Evolutionary conservation across 1,140 invertebrate genomes (phyloP).

Genomic region (Macrostomum lignano): DNA sequence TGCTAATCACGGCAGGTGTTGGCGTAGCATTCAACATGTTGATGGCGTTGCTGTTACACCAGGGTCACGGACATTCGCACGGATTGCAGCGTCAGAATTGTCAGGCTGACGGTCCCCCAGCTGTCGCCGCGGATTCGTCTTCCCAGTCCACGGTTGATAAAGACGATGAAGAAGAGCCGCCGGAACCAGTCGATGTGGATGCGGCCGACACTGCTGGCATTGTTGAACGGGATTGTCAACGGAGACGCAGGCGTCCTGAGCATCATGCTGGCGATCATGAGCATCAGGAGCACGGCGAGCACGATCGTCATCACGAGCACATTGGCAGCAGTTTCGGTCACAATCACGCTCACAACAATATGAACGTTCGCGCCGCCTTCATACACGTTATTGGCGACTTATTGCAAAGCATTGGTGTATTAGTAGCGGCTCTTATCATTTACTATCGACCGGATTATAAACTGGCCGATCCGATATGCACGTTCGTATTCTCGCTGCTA

Average conservation of each 20-base stretch:
- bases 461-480: slow-evolving; percentile 77
- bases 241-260: background rate
- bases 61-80: no score
- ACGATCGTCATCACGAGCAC: no score
- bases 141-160: background rate
- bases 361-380: slow-evolving; percentile 85
- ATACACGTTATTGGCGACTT: slow-evolving; percentile 91
- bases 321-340: no score
- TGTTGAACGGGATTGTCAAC: background rate
- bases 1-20: slow-evolving; percentile 61
- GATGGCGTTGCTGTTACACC: no score
- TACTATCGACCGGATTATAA: slow-evolving; percentile 62
- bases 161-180: no score
- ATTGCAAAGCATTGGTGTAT: slow-evolving; percentile 74
- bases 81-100: no score
- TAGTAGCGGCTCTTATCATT: slow-evolving; percentile 66
- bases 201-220: no score
- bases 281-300: no score
- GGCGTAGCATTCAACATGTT: slow-evolving; percentile 64
- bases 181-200: no score
- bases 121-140: background rate
- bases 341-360: no score
- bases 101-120: no score
- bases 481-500: slow-evolving; percentile 64
- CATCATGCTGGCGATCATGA: slow-evolving; percentile 3